Conservation (phyloP, 2,888 invertebrate species). For the Drosophila recens region DNA sequence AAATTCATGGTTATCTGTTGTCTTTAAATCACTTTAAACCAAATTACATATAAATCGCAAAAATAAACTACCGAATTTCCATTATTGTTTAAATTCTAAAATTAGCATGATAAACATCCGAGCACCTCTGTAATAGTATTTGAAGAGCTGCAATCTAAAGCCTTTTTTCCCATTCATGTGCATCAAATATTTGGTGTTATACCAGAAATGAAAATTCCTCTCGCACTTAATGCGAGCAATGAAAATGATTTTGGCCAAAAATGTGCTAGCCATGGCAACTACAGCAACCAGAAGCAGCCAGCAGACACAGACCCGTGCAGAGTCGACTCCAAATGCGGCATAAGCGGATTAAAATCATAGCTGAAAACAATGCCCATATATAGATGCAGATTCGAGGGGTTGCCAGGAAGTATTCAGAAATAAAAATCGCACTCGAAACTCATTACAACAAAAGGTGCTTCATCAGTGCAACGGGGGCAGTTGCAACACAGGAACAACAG, state of each 20-base stretch:
- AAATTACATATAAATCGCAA: too few species aligned
- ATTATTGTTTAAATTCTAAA: background rate
- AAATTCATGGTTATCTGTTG: too few species aligned
- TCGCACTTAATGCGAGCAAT: conserved; percentile 26
- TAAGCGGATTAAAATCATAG: conserved; percentile 73
- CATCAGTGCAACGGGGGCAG: conserved; percentile 57
- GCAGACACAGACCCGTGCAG: conserved; percentile 4
- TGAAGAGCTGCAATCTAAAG: background rate
- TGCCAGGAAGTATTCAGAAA: conserved; percentile 46
- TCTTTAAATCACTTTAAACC: too few species aligned
- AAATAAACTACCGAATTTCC: background rate
- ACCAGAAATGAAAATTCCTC: conserved; percentile 6
- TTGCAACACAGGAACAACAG: conserved; percentile 30
- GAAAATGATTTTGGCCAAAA: conserved; percentile 47
- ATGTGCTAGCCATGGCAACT: conserved; percentile 56
- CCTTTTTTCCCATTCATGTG: background rate
- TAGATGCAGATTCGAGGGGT: background rate
- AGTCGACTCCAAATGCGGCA: conserved; percentile 33
- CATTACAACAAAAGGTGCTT: conserved; percentile 82
- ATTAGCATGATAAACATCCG: background rate
- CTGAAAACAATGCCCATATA: conserved; percentile 3
- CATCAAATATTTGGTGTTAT: background rate
- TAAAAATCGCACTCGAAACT: conserved; percentile 74
- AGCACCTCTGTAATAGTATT: background rate
- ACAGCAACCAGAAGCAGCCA: background rate